These are phyloP conservation scores for Phania funesta DNA, from an alignment of 2,888 invertebrate genomes.

Conservation along the genomic window DNA sequence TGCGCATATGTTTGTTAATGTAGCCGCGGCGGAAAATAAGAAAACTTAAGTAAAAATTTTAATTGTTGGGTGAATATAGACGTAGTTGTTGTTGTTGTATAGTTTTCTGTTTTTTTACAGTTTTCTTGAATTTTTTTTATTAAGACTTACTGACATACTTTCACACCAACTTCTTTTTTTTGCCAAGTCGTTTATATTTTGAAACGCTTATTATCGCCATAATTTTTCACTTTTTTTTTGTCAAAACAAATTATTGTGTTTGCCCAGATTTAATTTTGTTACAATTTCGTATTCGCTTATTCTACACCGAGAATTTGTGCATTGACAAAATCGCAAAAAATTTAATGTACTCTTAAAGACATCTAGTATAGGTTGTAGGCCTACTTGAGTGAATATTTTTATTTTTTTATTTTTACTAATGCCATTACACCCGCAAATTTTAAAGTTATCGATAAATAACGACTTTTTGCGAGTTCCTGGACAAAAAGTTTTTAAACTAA, in stretches of 20 bases:
- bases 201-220: slow-evolving; percentile 44
- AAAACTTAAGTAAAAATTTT: slow-evolving; percentile 61
- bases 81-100: slow-evolving; percentile 31
- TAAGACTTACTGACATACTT: slow-evolving; percentile 67
- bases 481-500: too few relatives aligned
- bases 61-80: slow-evolving; percentile 65
- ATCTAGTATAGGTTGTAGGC: too few relatives aligned
- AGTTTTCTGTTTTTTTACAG: slow-evolving; percentile 32
- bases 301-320: too few relatives aligned
- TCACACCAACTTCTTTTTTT: slow-evolving; percentile 59
- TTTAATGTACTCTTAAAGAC: too few relatives aligned
- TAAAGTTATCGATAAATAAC: too few relatives aligned
- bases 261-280: slow-evolving; percentile 24
- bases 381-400: too few relatives aligned
- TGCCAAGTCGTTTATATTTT: slow-evolving; percentile 30
- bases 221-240: slow-evolving; percentile 44
- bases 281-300: not conserved
- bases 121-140: slow-evolving; percentile 11
- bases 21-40: slow-evolving; percentile 1
- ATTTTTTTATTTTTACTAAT: too few relatives aligned
- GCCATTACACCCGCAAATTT: too few relatives aligned
- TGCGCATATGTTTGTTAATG: slow-evolving; percentile 44
- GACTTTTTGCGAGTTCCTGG: too few relatives aligned
- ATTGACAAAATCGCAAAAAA: too few relatives aligned
- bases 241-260: slow-evolving; percentile 44